phyloP scores from a whole-genome alignment of 2,113 vertebrate species.

The Gallinago media region DNA sequence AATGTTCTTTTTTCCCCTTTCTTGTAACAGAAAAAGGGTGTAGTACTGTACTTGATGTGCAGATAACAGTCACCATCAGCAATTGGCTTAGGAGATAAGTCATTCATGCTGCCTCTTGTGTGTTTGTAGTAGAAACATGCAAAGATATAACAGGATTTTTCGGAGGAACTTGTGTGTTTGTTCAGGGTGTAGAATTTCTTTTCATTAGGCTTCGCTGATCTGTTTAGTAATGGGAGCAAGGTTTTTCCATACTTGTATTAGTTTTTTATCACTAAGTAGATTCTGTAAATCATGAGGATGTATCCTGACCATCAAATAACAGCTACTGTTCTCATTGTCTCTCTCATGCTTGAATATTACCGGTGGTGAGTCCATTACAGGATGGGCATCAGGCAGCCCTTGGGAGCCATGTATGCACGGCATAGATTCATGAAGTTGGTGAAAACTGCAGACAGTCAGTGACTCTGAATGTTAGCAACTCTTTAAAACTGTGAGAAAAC shows the following conservation, averaged over 20 bases:
- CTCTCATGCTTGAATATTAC: neutral
- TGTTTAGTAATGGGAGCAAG: neutral
- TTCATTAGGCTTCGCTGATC: neutral
- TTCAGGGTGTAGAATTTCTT: neutral
- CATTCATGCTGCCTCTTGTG: neutral
- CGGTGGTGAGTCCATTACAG: neutral
- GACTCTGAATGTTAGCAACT: neutral
- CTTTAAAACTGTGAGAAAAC: neutral
- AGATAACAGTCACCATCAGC: neutral
- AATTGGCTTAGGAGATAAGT: neutral
- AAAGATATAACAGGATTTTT: neutral
- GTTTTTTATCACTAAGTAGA: neutral
- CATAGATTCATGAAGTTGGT: neutral
- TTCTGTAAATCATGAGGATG: neutral
- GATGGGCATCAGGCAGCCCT: neutral
- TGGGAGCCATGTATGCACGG: neutral
- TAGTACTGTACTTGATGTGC: neutral
- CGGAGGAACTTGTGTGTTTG: neutral
- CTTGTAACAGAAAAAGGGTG: neutral
- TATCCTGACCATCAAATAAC: neutral
- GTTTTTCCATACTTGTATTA: neutral
- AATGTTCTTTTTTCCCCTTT: neutral
- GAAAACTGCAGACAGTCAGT: neutral
- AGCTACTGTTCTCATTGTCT: neutral
- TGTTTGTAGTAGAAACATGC: neutral